Evolutionary conservation across 2,888 invertebrate species (phyloP).

Genomic region (Brenthis hecate): DNA sequence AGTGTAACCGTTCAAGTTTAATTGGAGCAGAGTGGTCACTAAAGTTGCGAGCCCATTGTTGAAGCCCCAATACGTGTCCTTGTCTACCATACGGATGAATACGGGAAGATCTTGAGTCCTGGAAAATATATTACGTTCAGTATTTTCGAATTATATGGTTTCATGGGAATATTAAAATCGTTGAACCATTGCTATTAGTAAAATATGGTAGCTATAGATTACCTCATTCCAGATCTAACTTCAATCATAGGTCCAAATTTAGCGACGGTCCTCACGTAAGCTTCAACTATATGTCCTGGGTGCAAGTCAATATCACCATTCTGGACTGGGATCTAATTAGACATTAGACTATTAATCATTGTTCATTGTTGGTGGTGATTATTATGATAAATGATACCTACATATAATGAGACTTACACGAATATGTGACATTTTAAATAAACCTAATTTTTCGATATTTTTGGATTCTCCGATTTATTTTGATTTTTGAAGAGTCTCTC

Average conservation of each 20-base stretch:
- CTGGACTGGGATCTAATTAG: constrained; percentile 76
- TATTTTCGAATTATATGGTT: no score
- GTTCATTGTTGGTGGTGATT: no score
- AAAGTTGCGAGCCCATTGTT: constrained; percentile 87
- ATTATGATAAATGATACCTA: no score
- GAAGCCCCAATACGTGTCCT: constrained; percentile 86
- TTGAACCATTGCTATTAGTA: neutral
- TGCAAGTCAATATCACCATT: constrained; percentile 78
- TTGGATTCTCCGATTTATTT: no score
- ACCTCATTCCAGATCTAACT: constrained; percentile 87
- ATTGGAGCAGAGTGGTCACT: constrained; percentile 86
- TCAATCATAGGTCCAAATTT: constrained; percentile 85
- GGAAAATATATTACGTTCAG: constrained; percentile 27
- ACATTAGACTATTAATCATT: neutral
- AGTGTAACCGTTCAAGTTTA: constrained; percentile 85
- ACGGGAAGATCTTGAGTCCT: constrained; percentile 87
- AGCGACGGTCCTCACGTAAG: constrained; percentile 81
- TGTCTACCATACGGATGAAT: constrained; percentile 91
- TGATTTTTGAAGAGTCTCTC: no score
- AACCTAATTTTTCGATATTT: no score
- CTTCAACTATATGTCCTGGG: constrained; percentile 81
- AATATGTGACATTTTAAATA: no score
- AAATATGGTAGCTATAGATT: constrained; percentile 6
- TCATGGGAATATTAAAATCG: neutral
- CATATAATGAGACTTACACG: no score